Evolutionary conservation across 2,113 vertebrate genomes (phyloP), one percentile per base, ranked within the genome.

Genomic region (Tauraco erythrolophus): DNA sequence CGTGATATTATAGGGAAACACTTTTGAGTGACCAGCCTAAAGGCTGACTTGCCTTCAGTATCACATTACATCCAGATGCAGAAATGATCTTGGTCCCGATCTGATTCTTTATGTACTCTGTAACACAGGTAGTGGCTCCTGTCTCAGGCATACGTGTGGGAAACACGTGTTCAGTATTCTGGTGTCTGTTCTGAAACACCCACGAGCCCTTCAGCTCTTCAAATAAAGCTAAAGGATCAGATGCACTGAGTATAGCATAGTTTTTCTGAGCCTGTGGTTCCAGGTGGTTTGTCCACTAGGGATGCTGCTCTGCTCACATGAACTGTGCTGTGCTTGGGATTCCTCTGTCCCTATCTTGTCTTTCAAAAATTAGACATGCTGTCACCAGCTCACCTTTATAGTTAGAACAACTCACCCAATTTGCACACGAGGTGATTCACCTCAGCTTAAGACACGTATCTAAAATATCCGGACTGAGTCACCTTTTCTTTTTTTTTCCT

Each of bases 91-190:
- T 57, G 14, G 1, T 61, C 41, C 12, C 11, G 13, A 12, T 61
- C 37, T 65, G 33, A 12, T 69, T 60, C 23, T 56, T 64, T 45
- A 21, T 2, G 8, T 33, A 30, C 23, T 61, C 18, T 22, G 24
- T 22, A 54, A 61, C 0, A 1, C 27, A 69, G 33, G 31, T 28
- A 48, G 50, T 24, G 16, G 11, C 19, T 51, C 33, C 33, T 30
- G 43, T 72, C 25, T 77, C 21, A 54, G 51, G 15, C 23, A 43
- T 58, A n/a, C 5, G 4, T 0, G 0, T 33, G 6, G 4, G 22
- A 5, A 75, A 58, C 0, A 4, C 24, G 33, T 54, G 39, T 53
- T 82, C 24, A 9, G 14, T 90, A 5, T 54, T 61, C 24, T 57
- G 27, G 4, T 39, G 30, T 61, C 58, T 74, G 50, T 45, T 37